Evolutionary conservation across 2,888 invertebrate species (phyloP).

Genomic region (Flexamia atlantica): DNA sequence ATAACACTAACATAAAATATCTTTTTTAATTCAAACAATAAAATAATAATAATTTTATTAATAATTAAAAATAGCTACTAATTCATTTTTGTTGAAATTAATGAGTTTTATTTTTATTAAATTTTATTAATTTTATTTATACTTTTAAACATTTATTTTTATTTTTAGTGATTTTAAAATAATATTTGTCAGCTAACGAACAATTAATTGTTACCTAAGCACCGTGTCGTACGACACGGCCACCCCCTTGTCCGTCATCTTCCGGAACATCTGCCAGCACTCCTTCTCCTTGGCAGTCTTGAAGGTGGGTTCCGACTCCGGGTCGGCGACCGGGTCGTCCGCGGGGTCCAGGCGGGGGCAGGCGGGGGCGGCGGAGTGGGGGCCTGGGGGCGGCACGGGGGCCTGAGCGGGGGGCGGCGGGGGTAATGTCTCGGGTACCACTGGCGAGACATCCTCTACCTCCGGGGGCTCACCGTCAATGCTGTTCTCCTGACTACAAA

Average conservation of each 20-base stretch:
- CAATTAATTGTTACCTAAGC: constrained; percentile 77
- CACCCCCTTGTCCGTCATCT: constrained; percentile 83
- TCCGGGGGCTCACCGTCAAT: constrained; percentile 12
- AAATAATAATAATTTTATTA: too few species aligned
- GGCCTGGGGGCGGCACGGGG: not conserved
- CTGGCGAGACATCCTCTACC: not conserved
- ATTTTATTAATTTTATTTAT: too few species aligned
- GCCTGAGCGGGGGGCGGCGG: not conserved
- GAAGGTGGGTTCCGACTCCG: constrained; percentile 74
- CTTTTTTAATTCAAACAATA: too few species aligned
- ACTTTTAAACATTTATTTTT: too few species aligned
- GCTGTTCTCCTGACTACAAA: constrained; percentile 45
- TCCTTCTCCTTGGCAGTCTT: constrained; percentile 79
- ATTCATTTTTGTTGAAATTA: too few species aligned
- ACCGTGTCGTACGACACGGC: constrained; percentile 84
- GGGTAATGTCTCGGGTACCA: not conserved
- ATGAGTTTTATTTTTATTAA: too few species aligned
- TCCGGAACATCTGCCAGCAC: constrained; percentile 83
- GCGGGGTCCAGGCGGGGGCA: not conserved
- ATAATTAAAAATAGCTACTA: too few species aligned
- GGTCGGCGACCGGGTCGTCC: constrained; percentile 56
- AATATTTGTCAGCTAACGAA: too few species aligned
- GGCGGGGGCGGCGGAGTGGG: not conserved
- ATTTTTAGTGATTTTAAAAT: too few species aligned
- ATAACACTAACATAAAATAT: too few species aligned